Conservation (phyloP, 2,797 vertebrate genomes). For the Staurois parvus region DNA sequence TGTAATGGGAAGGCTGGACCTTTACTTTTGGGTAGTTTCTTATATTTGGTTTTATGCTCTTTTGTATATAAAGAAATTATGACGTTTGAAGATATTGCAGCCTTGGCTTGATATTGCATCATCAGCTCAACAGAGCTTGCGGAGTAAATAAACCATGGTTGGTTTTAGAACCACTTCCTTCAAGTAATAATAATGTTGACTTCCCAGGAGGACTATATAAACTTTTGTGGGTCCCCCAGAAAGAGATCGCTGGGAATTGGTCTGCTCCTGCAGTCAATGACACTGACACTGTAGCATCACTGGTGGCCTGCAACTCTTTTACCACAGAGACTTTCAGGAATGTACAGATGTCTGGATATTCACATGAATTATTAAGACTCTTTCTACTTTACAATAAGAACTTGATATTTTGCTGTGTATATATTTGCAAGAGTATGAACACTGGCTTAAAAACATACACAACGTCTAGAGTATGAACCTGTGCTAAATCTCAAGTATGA, state of each 20-base stretch:
- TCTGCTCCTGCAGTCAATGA: conserved; percentile 15
- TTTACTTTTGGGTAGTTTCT: conserved; percentile 53
- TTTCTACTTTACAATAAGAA: conserved; percentile 31
- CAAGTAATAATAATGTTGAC: conserved; percentile 7
- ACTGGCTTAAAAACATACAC: conserved; percentile 27
- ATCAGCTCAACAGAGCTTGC: conserved; percentile 27
- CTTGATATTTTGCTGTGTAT: conserved; percentile 44
- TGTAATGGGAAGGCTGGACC: conserved; percentile 44
- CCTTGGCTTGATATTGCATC: conserved; percentile 12
- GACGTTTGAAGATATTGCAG: conserved; percentile 21
- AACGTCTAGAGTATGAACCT: neutral
- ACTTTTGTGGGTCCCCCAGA: neutral
- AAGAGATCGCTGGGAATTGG: conserved; percentile 7
- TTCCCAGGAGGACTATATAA: neutral
- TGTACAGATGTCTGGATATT: conserved; percentile 23
- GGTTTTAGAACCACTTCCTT: neutral
- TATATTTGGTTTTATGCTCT: conserved; percentile 49
- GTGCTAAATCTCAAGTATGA: neutral
- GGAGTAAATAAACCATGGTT: neutral
- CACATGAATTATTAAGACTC: conserved; percentile 15
- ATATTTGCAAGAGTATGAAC: conserved; percentile 37
- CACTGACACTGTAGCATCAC: conserved; percentile 48
- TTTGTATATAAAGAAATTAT: conserved; percentile 54
- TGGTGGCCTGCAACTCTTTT: conserved; percentile 38
- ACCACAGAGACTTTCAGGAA: conserved; percentile 23